Conservation (phyloP, 1,140 invertebrate genomes). For the Drosophila sucinea region DNA sequence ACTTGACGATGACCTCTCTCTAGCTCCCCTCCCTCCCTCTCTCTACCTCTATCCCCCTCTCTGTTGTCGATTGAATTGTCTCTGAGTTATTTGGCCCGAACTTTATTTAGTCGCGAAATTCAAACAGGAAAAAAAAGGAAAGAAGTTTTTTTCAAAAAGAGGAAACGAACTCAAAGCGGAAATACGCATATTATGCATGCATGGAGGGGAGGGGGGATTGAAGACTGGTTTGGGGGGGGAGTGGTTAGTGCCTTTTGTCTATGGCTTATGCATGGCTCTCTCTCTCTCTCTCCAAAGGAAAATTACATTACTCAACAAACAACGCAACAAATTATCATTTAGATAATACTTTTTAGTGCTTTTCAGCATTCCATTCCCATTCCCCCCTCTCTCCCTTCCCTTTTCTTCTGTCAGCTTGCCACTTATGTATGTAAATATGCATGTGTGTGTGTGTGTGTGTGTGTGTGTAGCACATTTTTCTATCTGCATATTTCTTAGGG, state of each 20-base stretch:
- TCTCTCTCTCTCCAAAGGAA: conserved; percentile 49
- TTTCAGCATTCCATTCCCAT: conserved; percentile 47
- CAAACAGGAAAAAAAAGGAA: not conserved
- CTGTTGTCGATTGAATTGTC: conserved; percentile 38
- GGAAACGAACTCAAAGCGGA: conserved; percentile 8
- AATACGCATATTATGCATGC: conserved; percentile 13
- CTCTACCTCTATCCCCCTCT: not conserved
- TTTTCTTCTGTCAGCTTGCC: conserved; percentile 40
- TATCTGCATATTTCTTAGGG: conserved; percentile 42
- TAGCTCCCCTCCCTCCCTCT: not conserved
- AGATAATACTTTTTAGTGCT: conserved; percentile 81
- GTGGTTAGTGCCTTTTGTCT: conserved; percentile 5
- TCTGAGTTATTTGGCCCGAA: not conserved
- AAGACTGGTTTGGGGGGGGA: not conserved
- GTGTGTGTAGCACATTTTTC: conserved; percentile 41
- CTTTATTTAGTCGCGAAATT: conserved; percentile 6
- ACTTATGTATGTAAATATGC: conserved; percentile 33
- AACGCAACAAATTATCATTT: conserved; percentile 81
- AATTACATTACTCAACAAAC: conserved; percentile 79
- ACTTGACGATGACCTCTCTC: not conserved
- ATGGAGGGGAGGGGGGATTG: not conserved
- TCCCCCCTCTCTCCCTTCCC: not conserved
- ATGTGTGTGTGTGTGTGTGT: conserved; percentile 4
- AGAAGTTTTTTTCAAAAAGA: conserved; percentile 1
- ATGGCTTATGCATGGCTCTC: conserved; percentile 9